Conservation (phyloP, 2,797 vertebrate genomes). For the Sparus aurata region DNA sequence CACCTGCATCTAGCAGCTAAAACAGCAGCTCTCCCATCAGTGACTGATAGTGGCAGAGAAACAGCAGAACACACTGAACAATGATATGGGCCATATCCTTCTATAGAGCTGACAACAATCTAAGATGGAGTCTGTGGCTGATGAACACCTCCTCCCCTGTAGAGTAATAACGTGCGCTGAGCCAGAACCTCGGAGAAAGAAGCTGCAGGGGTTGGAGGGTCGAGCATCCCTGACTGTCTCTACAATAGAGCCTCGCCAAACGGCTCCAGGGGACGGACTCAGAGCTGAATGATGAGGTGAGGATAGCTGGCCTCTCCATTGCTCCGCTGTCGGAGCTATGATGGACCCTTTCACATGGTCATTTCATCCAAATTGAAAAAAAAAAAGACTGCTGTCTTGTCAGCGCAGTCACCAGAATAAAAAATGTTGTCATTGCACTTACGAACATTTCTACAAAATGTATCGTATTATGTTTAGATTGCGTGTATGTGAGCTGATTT, state of each 20-base stretch:
- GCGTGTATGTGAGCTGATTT: no score
- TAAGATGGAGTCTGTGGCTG: conserved; percentile 66
- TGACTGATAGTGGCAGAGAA: conserved; percentile 65
- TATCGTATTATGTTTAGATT: no score
- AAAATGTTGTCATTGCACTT: no score
- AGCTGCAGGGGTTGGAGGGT: conserved; percentile 36
- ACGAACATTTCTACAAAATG: no score
- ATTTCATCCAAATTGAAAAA: conserved; percentile 5
- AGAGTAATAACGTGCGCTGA: conserved; percentile 73
- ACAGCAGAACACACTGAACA: conserved; percentile 53
- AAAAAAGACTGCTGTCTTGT: background rate
- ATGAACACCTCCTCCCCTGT: conserved; percentile 67
- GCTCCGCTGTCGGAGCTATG: conserved; percentile 17
- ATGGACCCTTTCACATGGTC: conserved; percentile 16
- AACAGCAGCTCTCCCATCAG: conserved; percentile 48
- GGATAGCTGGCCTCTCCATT: conserved; percentile 25
- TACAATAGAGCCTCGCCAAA: conserved; percentile 39
- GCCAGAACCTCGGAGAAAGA: conserved; percentile 61
- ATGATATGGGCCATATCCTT: conserved; percentile 64
- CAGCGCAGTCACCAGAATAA: no score
- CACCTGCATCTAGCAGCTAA: conserved; percentile 32
- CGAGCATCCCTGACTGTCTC: conserved; percentile 46
- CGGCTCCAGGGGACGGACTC: conserved; percentile 45
- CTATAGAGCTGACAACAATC: conserved; percentile 62
- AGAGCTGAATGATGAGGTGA: conserved; percentile 59